Percentiles rank a stretch among this genome's conserved stretches.
These are phyloP conservation scores for Podotricha telesiphe DNA, from an alignment of 2,888 invertebrate species.

Conservation along the genomic window DNA sequence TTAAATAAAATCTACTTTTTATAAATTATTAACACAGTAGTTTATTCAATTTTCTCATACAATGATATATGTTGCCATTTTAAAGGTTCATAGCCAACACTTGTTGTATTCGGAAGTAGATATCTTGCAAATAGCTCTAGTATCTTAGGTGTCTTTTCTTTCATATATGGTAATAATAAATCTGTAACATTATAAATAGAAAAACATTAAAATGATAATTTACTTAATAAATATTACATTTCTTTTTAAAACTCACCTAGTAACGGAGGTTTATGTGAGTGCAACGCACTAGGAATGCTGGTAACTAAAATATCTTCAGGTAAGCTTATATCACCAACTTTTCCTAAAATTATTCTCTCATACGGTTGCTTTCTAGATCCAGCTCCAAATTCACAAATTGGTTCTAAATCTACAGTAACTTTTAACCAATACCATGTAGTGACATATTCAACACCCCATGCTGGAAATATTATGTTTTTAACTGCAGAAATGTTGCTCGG, in stretches of 20 bases:
- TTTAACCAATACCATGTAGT: constrained; percentile 96
- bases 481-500: constrained; percentile 87
- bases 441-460: constrained; percentile 89
- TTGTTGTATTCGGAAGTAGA: constrained; percentile 92
- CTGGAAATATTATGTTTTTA: constrained; percentile 88
- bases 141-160: constrained; percentile 82
- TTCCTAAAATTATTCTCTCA: constrained; percentile 87
- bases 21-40: neutral
- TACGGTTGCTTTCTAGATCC: constrained; percentile 93
- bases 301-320: constrained; percentile 85
- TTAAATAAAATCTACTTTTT: neutral
- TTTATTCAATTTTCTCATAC: constrained; percentile 60
- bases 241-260: constrained; percentile 85
- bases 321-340: constrained; percentile 61
- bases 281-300: constrained; percentile 95
- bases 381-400: constrained; percentile 86
- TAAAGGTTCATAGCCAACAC: constrained; percentile 93
- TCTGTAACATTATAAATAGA: constrained; percentile 36
- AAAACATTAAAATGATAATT: constrained; percentile 3
- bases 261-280: constrained; percentile 97
- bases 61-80: constrained; percentile 89
- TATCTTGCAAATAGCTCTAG: constrained; percentile 97
- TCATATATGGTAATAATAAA: constrained; percentile 83
- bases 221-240: neutral
- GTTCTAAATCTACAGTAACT: constrained; percentile 87